Evolutionary conservation across 2,113 vertebrate genomes (phyloP), one percentile per base, ranked within the genome.

Genomic region (Poeciliopsis prolifica): DNA sequence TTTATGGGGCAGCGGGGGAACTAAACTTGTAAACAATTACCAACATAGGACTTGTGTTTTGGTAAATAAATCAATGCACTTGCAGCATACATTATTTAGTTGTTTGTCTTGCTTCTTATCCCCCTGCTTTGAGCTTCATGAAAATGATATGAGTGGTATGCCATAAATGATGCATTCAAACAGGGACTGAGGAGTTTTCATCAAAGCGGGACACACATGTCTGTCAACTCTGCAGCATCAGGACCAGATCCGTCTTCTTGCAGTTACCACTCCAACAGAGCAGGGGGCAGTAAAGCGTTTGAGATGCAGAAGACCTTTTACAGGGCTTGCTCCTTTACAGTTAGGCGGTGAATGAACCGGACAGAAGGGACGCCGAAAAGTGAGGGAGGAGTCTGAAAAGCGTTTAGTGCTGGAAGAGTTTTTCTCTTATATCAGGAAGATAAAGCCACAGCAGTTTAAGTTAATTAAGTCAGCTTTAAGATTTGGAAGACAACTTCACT

Each of bases 61-160:
- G 72, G 77, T 77, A 37, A 92, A 92, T 88, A 90, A 90, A 90
- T 60, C 61, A 79, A 33, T 48, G 72, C 67, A 65, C 60, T 87
- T 58, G 24, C 72, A 58, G 48, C 48, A 73, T 87, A 12, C 67
- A 90, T 84, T 92, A 76, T 87, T 87, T 61, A 88, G 40, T 65
- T 78, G 61, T 78, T 83, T 87, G 72, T 81, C 62, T 81, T 70
- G 68, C 66, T 67, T 79, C 77, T 65, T 66, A 4, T 60, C 35
- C n/a, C n/a, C 35, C 33, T 44, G 15, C 67, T 63, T 24, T 37
- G 26, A 35, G 28, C n/a, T 68, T 74, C 68, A 61, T 80, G 58
- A 75, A 81, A 75, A 80, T 65, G 73, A 77, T 26, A 74, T 22
- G 63, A 80, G 72, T 14, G n/a, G 61, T 79, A 72, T 12, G 29